Evolutionary conservation across 2,888 invertebrate genomes (phyloP).

Genomic region (Epinotia nisella): DNA sequence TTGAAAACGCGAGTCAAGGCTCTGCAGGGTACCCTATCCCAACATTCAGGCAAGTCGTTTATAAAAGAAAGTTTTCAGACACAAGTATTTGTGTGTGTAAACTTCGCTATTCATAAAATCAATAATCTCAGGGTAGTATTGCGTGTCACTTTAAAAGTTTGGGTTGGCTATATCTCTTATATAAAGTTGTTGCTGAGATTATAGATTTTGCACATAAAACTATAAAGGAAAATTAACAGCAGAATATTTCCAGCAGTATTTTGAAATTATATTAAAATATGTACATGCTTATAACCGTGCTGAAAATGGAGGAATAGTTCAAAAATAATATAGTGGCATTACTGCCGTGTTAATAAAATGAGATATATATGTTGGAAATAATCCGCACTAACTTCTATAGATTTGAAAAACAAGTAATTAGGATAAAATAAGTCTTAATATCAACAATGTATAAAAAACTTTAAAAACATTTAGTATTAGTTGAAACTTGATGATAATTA

Average conservation of each 20-base stretch:
- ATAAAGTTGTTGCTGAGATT: conserved; percentile 15
- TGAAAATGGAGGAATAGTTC: neutral
- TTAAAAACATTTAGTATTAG: neutral
- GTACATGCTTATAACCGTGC: neutral
- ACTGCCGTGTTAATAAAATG: neutral
- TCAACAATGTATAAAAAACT: conserved; percentile 23
- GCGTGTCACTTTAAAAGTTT: neutral
- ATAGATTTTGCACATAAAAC: conserved; percentile 17
- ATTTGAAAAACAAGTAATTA: conserved; percentile 29
- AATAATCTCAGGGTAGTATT: conserved; percentile 25
- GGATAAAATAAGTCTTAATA: conserved; percentile 7
- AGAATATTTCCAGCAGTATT: conserved; percentile 33
- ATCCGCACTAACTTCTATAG: conserved; percentile 25
- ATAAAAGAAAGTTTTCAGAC: conserved; percentile 61
- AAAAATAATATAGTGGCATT: neutral
- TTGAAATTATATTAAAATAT: neutral
- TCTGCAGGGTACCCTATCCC: conserved; percentile 98
- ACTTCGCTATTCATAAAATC: conserved; percentile 53
- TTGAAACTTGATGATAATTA: neutral
- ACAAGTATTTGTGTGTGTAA: conserved; percentile 70
- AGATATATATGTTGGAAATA: conserved; percentile 18
- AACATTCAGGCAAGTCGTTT: conserved; percentile 95
- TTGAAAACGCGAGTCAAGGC: conserved; percentile 74
- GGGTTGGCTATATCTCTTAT: neutral
- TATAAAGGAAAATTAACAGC: conserved; percentile 14